These are phyloP conservation scores for Oenanthe melanoleuca DNA, from an alignment of 2,113 vertebrate genomes.

Conservation along the genomic window DNA sequence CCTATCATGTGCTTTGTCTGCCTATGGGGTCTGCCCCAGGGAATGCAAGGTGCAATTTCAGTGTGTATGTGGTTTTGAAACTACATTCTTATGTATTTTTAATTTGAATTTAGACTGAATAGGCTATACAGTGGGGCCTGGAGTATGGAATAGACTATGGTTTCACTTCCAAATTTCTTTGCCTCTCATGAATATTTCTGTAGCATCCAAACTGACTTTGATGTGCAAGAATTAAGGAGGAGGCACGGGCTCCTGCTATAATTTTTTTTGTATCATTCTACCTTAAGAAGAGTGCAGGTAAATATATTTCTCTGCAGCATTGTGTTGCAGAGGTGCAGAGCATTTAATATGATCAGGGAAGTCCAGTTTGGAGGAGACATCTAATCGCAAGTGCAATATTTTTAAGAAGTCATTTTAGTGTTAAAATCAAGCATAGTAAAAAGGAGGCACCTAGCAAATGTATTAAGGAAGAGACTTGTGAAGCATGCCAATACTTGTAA, in stretches of 20 bases:
- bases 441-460: conserved; percentile 47
- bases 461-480: neutral
- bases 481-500: conserved; percentile 51
- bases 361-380: neutral
- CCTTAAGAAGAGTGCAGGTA: neutral
- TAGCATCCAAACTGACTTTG: neutral
- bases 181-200: neutral
- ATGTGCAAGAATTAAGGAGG: neutral
- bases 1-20: neutral
- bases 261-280: neutral
- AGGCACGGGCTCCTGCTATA: neutral
- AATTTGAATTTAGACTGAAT: neutral
- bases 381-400: conserved; percentile 44
- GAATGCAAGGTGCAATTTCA: neutral
- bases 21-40: neutral
- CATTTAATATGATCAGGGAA: neutral
- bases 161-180: neutral
- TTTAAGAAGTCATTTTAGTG: conserved; percentile 41
- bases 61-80: neutral
- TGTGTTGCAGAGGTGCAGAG: neutral
- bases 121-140: neutral
- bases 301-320: neutral
- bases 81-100: neutral
- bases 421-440: conserved; percentile 55
- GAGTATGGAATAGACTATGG: neutral